Percentiles rank a stretch among this genome's conserved stretches.
Conservation (phyloP, 2,888 invertebrate species). For the Conistra vaccinii region DNA sequence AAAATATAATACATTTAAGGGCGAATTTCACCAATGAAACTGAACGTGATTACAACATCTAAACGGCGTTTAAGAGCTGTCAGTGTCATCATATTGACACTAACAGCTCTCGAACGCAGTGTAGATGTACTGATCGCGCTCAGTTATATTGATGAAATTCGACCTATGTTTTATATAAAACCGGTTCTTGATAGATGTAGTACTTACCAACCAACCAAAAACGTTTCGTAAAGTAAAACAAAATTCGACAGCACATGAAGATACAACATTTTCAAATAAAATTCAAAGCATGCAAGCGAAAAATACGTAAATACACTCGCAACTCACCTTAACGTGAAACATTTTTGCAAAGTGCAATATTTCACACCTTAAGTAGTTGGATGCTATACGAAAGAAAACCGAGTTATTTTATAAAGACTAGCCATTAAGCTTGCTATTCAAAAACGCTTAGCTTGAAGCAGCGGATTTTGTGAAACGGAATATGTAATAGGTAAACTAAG, state of each 20-base stretch:
- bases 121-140: too few relatives aligned
- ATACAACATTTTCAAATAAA: conserved; percentile 41
- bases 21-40: background rate
- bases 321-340: conserved; percentile 42
- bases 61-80: background rate
- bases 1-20: background rate
- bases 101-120: background rate
- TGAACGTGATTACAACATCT: background rate
- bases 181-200: background rate
- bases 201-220: background rate
- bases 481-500: conserved; percentile 10
- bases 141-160: background rate
- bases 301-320: conserved; percentile 45
- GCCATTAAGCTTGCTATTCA: conserved; percentile 61
- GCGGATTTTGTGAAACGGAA: conserved; percentile 13
- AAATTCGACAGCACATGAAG: conserved; percentile 39
- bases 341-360: conserved; percentile 60
- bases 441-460: conserved; percentile 56
- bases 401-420: conserved; percentile 46
- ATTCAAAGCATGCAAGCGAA: conserved; percentile 48
- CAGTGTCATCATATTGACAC: too few relatives aligned
- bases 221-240: background rate
- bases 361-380: conserved; percentile 54
- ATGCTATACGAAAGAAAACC: conserved; percentile 40
- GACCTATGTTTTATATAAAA: background rate